These are phyloP conservation scores for Clarias batrachus DNA, from an alignment of 2,113 vertebrate genomes.

Conservation along the genomic window DNA sequence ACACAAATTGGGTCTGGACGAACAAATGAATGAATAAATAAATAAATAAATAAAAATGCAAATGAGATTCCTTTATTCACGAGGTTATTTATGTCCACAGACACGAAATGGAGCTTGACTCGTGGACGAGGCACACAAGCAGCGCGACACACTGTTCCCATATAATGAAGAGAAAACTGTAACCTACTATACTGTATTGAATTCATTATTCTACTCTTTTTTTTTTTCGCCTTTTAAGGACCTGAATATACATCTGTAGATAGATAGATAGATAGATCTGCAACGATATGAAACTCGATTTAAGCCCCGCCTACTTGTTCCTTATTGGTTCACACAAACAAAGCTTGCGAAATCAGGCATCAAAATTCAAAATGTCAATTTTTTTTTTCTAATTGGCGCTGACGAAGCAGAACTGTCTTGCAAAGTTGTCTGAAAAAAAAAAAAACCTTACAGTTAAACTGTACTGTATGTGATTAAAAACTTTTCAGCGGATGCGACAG, in stretches of 20 bases:
- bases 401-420: background rate
- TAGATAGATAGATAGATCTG: too few relatives aligned
- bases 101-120: too few relatives aligned
- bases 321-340: background rate
- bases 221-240: background rate
- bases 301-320: background rate
- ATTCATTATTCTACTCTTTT: background rate
- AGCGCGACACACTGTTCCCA: too few relatives aligned
- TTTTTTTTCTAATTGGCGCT: too few relatives aligned
- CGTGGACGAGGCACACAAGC: too few relatives aligned
- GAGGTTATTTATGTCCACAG: too few relatives aligned
- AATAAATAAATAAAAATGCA: background rate
- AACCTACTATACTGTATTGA: background rate
- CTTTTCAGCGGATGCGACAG: too few relatives aligned
- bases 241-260: background rate
- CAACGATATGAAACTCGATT: too few relatives aligned
- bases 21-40: background rate
- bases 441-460: too few relatives aligned
- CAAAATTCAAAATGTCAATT: background rate
- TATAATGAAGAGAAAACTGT: too few relatives aligned
- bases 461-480: too few relatives aligned
- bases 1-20: background rate
- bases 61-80: background rate
- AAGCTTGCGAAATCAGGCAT: background rate
- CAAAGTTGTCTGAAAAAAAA: too few relatives aligned